These are phyloP conservation scores for Microplitis deprimator DNA, from an alignment of 2,888 invertebrate genomes.

Conservation along the genomic window DNA sequence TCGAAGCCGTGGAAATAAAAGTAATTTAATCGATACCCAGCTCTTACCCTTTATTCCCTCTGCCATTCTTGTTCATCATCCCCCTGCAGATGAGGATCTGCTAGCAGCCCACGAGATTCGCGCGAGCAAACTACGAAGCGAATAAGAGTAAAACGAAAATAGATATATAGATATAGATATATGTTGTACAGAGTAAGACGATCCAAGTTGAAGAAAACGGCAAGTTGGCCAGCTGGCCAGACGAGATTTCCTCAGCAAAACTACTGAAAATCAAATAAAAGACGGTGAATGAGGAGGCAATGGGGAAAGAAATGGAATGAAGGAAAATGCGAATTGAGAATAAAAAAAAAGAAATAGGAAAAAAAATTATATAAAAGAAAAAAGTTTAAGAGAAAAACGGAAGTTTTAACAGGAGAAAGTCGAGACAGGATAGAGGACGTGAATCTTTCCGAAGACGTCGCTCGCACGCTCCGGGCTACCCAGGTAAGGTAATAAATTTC, in stretches of 20 bases:
- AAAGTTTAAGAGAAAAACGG: slow-evolving; percentile 19
- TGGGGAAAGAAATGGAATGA: slow-evolving; percentile 3
- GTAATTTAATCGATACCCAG: slow-evolving; percentile 41
- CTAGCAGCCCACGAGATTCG: slow-evolving; percentile 2
- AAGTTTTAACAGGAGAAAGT: slow-evolving; percentile 25
- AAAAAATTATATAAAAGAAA: slow-evolving; percentile 6
- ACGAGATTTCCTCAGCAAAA: slow-evolving; percentile 32
- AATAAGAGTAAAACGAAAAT: not conserved
- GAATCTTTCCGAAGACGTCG: slow-evolving; percentile 26
- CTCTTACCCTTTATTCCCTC: slow-evolving; percentile 13
- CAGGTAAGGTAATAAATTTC: slow-evolving; percentile 54
- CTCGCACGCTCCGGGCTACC: slow-evolving; percentile 21
- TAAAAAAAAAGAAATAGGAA: slow-evolving; percentile 18
- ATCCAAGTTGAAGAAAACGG: slow-evolving; percentile 8
- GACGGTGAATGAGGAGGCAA: slow-evolving; percentile 12
- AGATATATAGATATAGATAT: not conserved
- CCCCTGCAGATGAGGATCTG: not conserved
- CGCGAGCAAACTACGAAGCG: not conserved
- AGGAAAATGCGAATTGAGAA: slow-evolving; percentile 26
- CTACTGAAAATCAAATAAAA: slow-evolving; percentile 41
- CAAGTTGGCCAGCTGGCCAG: slow-evolving; percentile 20
- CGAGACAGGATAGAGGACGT: slow-evolving; percentile 34
- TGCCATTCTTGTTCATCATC: slow-evolving; percentile 16
- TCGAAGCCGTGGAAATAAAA: slow-evolving; percentile 23
- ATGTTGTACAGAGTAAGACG: not conserved